A percentile compares a stretch with the other conserved stretches of the same genome.
These are phyloP conservation scores for Nemopilema nomurai DNA, from an alignment of 30 jellyfish, hydroid and myxozoan species.

Conservation along the genomic window DNA sequence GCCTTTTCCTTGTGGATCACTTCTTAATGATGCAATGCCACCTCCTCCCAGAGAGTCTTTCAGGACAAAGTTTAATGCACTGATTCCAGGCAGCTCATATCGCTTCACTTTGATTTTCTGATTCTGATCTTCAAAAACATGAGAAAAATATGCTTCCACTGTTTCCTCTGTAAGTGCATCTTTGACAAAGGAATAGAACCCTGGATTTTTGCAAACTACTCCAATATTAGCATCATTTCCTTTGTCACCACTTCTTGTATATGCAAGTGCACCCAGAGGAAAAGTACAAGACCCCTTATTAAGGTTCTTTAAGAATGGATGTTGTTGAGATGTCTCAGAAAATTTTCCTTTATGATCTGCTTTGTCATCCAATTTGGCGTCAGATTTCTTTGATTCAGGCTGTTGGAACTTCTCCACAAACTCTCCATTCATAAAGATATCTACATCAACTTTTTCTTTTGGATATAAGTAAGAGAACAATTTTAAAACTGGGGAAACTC, in stretches of 20 bases:
- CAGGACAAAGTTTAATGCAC: conserved; percentile 86
- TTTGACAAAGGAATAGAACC: conserved; percentile 67
- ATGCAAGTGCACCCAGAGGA: conserved; percentile 90
- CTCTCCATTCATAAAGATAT: conserved; percentile 74
- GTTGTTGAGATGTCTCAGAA: neutral
- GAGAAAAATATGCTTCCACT: conserved; percentile 75
- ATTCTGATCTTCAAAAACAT: conserved; percentile 71
- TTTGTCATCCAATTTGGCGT: neutral
- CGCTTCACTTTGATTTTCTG: conserved; percentile 43
- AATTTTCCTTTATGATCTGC: neutral
- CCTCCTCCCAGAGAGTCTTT: conserved; percentile 94
- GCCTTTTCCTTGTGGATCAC: conserved; percentile 95
- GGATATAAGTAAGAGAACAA: conserved; percentile 72
- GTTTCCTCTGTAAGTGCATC: conserved; percentile 84
- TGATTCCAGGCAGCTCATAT: conserved; percentile 90
- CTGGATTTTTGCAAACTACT: conserved; percentile 86
- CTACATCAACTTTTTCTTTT: conserved; percentile 65
- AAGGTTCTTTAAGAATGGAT: conserved; percentile 36
- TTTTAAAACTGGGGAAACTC: conserved; percentile 89
- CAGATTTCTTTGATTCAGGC: conserved; percentile 3
- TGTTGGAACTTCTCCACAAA: conserved; percentile 61
- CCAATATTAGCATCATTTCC: conserved; percentile 93
- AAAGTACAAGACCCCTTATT: conserved; percentile 78
- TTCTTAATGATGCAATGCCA: conserved; percentile 90
- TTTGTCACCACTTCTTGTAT: conserved; percentile 91